Evolutionary conservation across 2,888 invertebrate genomes (phyloP), one percentile per base, ranked within the genome.

Genomic region (Vanessa cardui): DNA sequence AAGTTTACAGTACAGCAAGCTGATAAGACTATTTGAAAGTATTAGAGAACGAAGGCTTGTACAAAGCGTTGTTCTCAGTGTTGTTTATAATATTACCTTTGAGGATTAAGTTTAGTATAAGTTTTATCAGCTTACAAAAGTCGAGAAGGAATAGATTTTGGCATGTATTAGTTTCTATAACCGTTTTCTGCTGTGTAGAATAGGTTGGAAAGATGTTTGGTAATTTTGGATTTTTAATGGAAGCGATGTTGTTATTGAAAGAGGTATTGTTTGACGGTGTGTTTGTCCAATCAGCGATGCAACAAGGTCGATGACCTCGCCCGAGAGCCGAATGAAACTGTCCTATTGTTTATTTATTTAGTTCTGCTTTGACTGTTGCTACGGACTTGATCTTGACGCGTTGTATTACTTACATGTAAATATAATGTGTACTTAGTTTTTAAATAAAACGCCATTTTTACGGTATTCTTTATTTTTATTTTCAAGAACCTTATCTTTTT

Each of bases 301-400:
- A 77, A 78, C 78, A 78, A 76, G 68, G 71, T 73, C 71, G 72
- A 77, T 73, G 83, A 85, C 86, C 81, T 84, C 80, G 83, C 86
- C 75, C 66, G 73, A 72, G 72, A 72, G 74, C 75, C 79, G 77
- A 78, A 77, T 77, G 78, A 78, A 65, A 78, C 73, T 79, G 82
- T 77, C 75, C 77, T 77, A 74, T 77, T 80, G 81, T 85, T 85
- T 86, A 88, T 87, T 88, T 87, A 87, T 85, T 85, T 83, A 74
- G 80, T 86, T 87, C 83, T 87, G 83, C 88, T 88, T 88, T 88
- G 92, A 92, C 89, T 90, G 91, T 92, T 92, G 91, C 90, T 85
- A 84, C 88, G 90, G 91, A 92, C 85, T 83, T 87, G 90, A 90
- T 90, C 87, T 89, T 90, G 86, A 89, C 88, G 91, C 90, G 87